These are phyloP conservation scores for Lampropteryx suffumata DNA, from an alignment of 2,888 invertebrate species.

Conservation along the genomic window DNA sequence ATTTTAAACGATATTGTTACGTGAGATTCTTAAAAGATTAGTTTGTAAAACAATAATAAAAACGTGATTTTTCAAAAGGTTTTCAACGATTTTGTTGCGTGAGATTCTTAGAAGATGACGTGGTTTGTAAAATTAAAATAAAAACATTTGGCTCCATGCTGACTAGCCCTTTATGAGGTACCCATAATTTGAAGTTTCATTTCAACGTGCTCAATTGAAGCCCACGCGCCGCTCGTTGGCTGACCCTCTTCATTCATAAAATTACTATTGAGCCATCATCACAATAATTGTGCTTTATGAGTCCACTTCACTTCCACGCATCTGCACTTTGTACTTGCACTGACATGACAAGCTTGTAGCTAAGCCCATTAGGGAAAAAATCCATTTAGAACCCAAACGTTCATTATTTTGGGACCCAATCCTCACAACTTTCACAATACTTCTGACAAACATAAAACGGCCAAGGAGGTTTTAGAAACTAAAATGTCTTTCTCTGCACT, in stretches of 20 bases:
- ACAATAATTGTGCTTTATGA: slow-evolving; percentile 55
- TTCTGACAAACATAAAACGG: too few species aligned
- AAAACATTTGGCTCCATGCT: not conserved
- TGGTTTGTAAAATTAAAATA: too few species aligned
- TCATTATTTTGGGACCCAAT: too few species aligned
- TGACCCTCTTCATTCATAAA: slow-evolving; percentile 69
- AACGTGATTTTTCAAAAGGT: too few species aligned
- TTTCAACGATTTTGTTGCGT: too few species aligned
- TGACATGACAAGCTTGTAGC: not conserved
- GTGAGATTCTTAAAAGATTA: too few species aligned
- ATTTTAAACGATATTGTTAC: too few species aligned
- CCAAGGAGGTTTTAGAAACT: too few species aligned
- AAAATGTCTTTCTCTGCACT: too few species aligned
- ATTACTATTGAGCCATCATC: slow-evolving; percentile 74
- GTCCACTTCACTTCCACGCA: slow-evolving; percentile 35
- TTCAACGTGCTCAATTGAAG: slow-evolving; percentile 67
- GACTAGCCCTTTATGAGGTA: slow-evolving; percentile 57
- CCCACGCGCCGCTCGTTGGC: slow-evolving; percentile 64
- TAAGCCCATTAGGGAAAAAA: not conserved
- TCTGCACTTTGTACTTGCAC: slow-evolving; percentile 27
- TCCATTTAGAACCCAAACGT: not conserved
- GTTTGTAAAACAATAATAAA: too few species aligned
- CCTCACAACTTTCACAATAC: too few species aligned
- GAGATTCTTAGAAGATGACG: not conserved
- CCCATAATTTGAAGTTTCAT: slow-evolving; percentile 70